Base-by-base conservation (phyloP, 2,888 invertebrate genomes). In the Noctua comes region DNA sequence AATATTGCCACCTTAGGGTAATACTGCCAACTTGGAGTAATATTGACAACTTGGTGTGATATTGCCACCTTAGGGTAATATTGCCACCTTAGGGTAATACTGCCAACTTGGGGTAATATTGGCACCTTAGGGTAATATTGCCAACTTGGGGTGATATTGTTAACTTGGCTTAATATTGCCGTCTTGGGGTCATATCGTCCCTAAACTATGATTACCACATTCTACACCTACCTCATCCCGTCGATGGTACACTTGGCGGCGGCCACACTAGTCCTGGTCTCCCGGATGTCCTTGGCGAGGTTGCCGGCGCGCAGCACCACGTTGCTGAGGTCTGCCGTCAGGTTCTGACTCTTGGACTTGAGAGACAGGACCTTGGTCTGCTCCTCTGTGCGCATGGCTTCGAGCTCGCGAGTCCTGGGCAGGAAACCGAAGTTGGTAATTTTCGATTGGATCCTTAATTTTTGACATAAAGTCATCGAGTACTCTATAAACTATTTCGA, bases 201-300 rank as follows among this genome's bases (percentile, higher is more conserved):
- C 7, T 48, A 48, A 48, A 68, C 8, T 51, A 51, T 7, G 2
- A 21, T 51, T 7, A 1, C 2, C n/a, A n/a, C 7, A 21, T 1
- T 4, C 27, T 24, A 3, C 16, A 36, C 77, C 0, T 4, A 97
- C 92, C 98, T 97, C 99, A 99, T 99, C 0, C 98, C 98, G 93
- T 99, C 99, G 79, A 99, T 99, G n/a, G 99, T 98, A 1, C 98
- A 97, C 94, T 99, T 99, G 4, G 99, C 98, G 59, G 98, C 98
- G 0, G 99, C 98, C 0, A 99, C 99, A 4, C 98, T 98, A 10
- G 98, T 98, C 66, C 97, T 90, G 0, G 97, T 97, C 83, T 96
- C 96, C 0, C 97, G 85, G 27, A 97, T 97, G 43, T 93, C 94
- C 73, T 92, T 92, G 16, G 96, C 96, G 21, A 97, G 88, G 68